These are phyloP conservation scores for Gasterosteus nipponicus DNA, from an alignment of 2,113 vertebrate species.

Conservation along the genomic window DNA sequence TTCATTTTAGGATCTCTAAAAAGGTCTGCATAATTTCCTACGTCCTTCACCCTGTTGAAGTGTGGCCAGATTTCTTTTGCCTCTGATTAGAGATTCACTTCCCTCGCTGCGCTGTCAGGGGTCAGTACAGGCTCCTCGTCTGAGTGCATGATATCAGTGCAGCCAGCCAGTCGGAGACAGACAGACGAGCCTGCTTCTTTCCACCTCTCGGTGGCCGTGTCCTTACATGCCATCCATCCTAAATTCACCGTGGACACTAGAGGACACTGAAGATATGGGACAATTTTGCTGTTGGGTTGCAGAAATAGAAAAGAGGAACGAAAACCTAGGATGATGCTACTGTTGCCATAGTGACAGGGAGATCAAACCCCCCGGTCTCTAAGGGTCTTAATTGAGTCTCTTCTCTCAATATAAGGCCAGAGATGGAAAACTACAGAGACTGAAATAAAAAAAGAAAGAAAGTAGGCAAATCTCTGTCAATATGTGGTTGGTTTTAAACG, in stretches of 20 bases:
- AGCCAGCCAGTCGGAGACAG: conserved; percentile 43
- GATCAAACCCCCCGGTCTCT: conserved; percentile 33
- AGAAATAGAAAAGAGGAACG: conserved; percentile 30
- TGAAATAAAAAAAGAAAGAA: conserved; percentile 4
- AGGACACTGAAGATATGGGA: conserved; percentile 36
- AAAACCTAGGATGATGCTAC: conserved; percentile 7
- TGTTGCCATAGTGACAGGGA: conserved; percentile 62
- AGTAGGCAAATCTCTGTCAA: neutral
- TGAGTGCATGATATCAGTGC: conserved; percentile 37
- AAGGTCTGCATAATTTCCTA: neutral
- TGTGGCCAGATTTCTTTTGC: conserved; percentile 24
- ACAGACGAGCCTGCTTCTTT: conserved; percentile 43
- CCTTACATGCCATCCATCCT: conserved; percentile 53
- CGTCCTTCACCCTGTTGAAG: conserved; percentile 4
- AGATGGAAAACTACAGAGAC: conserved; percentile 10
- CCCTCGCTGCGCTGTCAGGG: conserved; percentile 37
- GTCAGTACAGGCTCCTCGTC: conserved; percentile 29
- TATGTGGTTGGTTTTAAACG: conserved; percentile 3
- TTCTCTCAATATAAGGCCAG: conserved; percentile 38
- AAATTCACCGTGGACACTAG: conserved; percentile 19
- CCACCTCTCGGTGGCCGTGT: conserved; percentile 53
- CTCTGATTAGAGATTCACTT: conserved; percentile 42
- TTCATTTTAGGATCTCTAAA: conserved; percentile 7
- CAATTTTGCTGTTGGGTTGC: conserved; percentile 32
- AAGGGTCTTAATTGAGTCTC: conserved; percentile 57